Percentiles rank a stretch among this genome's conserved stretches.
These are phyloP conservation scores for Callorhinus ursinus DNA, from an alignment of 2,113 vertebrate genomes.

Conservation along the genomic window DNA sequence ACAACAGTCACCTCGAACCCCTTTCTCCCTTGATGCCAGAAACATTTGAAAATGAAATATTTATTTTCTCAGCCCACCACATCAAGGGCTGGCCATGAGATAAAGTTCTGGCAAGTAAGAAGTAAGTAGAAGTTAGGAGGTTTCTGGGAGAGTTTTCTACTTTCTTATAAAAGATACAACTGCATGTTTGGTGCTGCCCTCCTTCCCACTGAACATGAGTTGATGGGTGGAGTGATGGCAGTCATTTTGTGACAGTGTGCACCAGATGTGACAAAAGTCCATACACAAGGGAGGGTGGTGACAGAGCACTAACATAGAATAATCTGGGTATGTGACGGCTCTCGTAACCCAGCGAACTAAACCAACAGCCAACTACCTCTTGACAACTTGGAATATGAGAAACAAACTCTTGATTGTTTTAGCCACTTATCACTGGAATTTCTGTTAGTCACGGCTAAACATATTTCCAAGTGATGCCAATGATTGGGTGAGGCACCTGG, in stretches of 20 bases:
- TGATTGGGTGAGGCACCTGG: not conserved
- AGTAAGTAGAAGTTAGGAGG: too few species aligned
- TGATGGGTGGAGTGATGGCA: not conserved
- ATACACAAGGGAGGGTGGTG: fast-evolving
- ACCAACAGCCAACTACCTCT: not conserved
- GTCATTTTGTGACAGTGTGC: fast-evolving
- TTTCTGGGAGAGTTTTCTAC: not conserved
- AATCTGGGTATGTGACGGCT: not conserved
- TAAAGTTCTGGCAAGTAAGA: not conserved
- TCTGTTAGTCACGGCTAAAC: too few species aligned
- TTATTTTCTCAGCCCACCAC: not conserved
- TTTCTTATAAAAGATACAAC: too few species aligned
- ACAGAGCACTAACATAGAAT: fast-evolving
- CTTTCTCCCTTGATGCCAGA: not conserved
- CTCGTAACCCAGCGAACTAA: not conserved
- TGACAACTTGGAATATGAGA: fast-evolving
- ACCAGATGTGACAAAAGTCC: not conserved
- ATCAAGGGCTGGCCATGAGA: fast-evolving
- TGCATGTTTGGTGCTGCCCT: too few species aligned
- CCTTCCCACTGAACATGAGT: fast-evolving
- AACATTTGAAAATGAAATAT: not conserved
- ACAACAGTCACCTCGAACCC: not conserved
- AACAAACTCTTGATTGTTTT: too few species aligned
- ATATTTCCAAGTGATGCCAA: not conserved
- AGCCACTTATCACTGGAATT: not conserved